Evolutionary conservation across 2,113 vertebrate species (phyloP).

Genomic region (Sarotherodon lohbergeri): DNA sequence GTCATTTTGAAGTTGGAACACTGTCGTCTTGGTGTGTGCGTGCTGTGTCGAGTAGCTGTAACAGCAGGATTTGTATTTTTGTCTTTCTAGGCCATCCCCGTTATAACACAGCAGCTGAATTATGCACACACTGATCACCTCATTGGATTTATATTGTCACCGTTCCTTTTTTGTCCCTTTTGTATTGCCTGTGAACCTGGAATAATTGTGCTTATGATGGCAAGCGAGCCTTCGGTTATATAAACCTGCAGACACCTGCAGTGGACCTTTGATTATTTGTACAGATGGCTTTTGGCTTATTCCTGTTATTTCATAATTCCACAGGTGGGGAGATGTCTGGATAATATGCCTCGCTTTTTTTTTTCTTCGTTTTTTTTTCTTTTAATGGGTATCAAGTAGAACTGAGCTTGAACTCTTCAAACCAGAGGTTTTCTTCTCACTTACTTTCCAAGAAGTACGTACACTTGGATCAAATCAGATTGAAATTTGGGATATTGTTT

Average conservation of each 20-base stretch:
- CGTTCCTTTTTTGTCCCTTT: not conserved
- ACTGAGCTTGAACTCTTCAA: slow-evolving; percentile 16
- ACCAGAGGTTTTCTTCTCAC: slow-evolving; percentile 10
- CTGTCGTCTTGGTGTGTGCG: not conserved
- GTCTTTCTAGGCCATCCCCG: not conserved
- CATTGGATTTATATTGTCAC: slow-evolving; percentile 9
- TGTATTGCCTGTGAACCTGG: slow-evolving; percentile 32
- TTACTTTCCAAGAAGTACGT: slow-evolving; percentile 24
- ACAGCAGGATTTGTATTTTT: not conserved
- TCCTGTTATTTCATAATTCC: slow-evolving; percentile 53
- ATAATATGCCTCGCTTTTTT: slow-evolving; percentile 6
- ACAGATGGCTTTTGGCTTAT: slow-evolving; percentile 52
- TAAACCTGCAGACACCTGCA: slow-evolving; percentile 55
- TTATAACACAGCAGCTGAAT: not conserved
- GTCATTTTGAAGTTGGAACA: not conserved
- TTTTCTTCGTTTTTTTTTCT: not conserved
- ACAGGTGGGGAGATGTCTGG: slow-evolving; percentile 32
- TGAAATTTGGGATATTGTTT: not conserved
- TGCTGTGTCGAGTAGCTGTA: slow-evolving; percentile 1
- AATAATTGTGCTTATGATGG: slow-evolving; percentile 43
- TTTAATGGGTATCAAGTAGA: not conserved
- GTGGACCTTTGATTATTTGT: slow-evolving; percentile 42
- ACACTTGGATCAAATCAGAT: slow-evolving; percentile 14
- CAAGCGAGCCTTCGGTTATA: slow-evolving; percentile 13
- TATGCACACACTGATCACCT: slow-evolving; percentile 20